A percentile compares a stretch with the other conserved stretches of the same genome.
These are phyloP conservation scores for Typhlichthys eigenmanni DNA, from an alignment of 2,797 vertebrate species.

Conservation along the genomic window DNA sequence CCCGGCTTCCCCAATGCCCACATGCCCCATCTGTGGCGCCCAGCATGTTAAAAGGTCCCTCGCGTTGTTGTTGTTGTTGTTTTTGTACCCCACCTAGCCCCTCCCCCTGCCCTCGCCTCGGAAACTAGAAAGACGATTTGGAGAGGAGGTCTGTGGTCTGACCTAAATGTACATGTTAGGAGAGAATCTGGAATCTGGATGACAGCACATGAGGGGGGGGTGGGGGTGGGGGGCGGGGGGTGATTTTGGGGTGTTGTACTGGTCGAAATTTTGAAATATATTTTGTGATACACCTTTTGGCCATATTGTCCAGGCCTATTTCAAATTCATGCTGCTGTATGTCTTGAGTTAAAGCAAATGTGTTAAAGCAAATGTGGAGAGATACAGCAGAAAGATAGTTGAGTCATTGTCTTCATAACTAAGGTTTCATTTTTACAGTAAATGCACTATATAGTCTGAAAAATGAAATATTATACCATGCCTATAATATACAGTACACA, in stretches of 20 bases:
- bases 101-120: conserved; percentile 32
- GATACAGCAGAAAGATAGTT: no score
- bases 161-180: conserved; percentile 82
- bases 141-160: conserved; percentile 73
- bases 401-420: no score
- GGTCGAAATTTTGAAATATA: neutral
- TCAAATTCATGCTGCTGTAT: no score
- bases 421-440: no score
- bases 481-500: no score
- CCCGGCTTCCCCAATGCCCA: conserved; percentile 31
- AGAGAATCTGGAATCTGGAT: conserved; percentile 81
- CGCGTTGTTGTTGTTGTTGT: no score
- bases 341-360: no score
- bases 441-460: no score
- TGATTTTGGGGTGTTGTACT: conserved; percentile 8
- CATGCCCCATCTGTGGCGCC: conserved; percentile 9
- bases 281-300: no score
- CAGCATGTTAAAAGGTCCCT: conserved; percentile 5
- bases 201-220: conserved; percentile 72
- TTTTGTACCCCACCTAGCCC: neutral
- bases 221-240: conserved; percentile 41
- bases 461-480: no score
- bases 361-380: no score
- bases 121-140: conserved; percentile 41
- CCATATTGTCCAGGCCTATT: no score